Percentiles rank a stretch among this genome's conserved stretches.
Conservation (phyloP, 2,888 invertebrate species). For the Pachliopta kotzebuea region DNA sequence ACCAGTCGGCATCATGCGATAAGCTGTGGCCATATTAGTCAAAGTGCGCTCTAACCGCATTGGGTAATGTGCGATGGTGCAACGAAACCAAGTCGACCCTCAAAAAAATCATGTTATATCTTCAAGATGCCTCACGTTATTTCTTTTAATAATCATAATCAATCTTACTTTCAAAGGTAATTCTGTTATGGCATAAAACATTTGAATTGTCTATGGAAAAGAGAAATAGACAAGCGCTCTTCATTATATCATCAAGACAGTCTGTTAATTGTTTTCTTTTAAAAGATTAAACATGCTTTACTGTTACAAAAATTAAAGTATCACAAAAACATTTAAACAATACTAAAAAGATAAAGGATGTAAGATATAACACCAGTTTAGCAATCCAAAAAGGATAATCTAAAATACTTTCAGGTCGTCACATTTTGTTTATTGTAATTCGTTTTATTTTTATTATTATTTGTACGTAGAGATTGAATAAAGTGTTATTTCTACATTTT, state of each 20-base stretch:
- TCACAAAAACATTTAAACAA: neutral
- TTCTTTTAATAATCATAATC: neutral
- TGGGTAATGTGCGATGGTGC: constrained; percentile 42
- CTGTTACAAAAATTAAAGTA: neutral
- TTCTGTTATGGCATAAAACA: neutral
- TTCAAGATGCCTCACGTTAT: constrained; percentile 10
- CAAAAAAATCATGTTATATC: constrained; percentile 11
- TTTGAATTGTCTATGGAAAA: neutral
- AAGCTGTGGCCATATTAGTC: constrained; percentile 59
- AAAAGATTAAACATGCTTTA: neutral
- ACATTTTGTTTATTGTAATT: too few species aligned
- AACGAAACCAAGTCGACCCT: constrained; percentile 35
- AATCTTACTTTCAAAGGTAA: neutral
- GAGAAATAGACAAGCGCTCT: neutral
- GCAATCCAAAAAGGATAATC: neutral
- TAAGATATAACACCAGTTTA: neutral
- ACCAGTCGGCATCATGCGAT: constrained; percentile 47
- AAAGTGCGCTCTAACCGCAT: constrained; percentile 36
- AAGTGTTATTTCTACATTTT: neutral
- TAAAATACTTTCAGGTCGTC: too few species aligned
- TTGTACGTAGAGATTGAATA: too few species aligned
- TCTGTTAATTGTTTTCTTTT: neutral
- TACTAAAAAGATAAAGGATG: neutral
- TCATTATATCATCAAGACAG: neutral
- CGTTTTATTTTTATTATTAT: too few species aligned